These are phyloP conservation scores for Podilymbus podiceps DNA, from an alignment of 2,113 vertebrate genomes.

Conservation along the genomic window DNA sequence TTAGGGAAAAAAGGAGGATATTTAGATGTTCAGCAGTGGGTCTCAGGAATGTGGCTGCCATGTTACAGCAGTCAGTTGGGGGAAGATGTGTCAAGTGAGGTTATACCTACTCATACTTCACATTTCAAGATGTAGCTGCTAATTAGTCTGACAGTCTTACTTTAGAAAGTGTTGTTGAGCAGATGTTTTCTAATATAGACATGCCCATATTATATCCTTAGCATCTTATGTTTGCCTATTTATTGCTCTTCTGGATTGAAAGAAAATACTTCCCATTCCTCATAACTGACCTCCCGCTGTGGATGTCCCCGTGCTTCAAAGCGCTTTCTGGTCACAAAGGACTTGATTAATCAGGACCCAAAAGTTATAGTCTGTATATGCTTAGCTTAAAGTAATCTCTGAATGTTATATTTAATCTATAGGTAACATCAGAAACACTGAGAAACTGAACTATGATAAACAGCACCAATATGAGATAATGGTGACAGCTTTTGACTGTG, in stretches of 20 bases:
- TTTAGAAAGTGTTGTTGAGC: background rate
- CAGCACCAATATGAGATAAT: slow-evolving; percentile 89
- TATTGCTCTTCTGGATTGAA: background rate
- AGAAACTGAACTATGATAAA: slow-evolving; percentile 90
- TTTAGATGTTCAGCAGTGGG: background rate
- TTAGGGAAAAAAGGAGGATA: background rate
- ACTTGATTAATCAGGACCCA: background rate
- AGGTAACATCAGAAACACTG: slow-evolving; percentile 97
- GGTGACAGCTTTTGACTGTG: slow-evolving; percentile 94
- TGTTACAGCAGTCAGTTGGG: background rate
- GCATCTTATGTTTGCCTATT: background rate
- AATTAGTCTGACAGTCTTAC: background rate
- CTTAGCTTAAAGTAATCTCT: background rate
- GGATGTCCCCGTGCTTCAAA: background rate
- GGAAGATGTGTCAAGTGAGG: background rate
- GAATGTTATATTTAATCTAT: background rate
- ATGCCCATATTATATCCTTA: background rate
- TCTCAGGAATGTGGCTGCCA: background rate
- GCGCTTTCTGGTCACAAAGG: background rate
- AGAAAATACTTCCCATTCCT: background rate
- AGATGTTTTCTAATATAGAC: background rate
- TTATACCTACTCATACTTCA: background rate
- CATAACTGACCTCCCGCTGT: background rate
- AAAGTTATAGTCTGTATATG: background rate
- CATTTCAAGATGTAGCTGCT: background rate